Evolutionary conservation across 2,888 invertebrate genomes (phyloP).

Genomic region (Trissoscelio sp.): DNA sequence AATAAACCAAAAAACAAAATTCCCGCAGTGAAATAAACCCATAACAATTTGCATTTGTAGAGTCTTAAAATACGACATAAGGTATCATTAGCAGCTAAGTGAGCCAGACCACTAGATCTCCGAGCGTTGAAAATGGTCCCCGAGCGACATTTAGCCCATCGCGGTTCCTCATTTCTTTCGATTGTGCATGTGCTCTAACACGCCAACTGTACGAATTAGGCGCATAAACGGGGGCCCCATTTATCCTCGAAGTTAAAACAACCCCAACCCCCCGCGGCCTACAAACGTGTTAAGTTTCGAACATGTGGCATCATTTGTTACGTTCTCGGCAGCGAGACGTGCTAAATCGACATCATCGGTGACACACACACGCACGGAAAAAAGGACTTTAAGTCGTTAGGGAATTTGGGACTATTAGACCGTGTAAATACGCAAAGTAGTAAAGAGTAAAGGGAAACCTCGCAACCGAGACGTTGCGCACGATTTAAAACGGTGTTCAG

Average conservation of each 20-base stretch:
- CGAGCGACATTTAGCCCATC: slow-evolving; percentile 79
- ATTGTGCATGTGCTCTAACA: slow-evolving; percentile 62
- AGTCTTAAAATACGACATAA: slow-evolving; percentile 73
- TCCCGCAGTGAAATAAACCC: slow-evolving; percentile 17
- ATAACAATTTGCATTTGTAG: slow-evolving; percentile 49
- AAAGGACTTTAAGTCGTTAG: slow-evolving; percentile 71
- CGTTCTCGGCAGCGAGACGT: slow-evolving; percentile 69
- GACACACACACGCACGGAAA: slow-evolving; percentile 59
- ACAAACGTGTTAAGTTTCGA: slow-evolving; percentile 80
- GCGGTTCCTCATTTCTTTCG: slow-evolving; percentile 72
- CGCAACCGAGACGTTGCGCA: slow-evolving; percentile 15
- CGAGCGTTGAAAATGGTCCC: slow-evolving; percentile 80
- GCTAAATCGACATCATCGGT: slow-evolving; percentile 76
- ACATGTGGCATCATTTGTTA: slow-evolving; percentile 84
- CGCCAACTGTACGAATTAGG: slow-evolving; percentile 78
- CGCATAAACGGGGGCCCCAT: slow-evolving; percentile 68
- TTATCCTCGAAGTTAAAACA: slow-evolving; percentile 73
- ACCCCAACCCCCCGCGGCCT: slow-evolving; percentile 68
- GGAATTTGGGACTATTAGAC: slow-evolving; percentile 60
- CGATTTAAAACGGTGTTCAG: slow-evolving; percentile 30
- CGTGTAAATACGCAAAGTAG: slow-evolving; percentile 69
- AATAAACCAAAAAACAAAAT: not conserved
- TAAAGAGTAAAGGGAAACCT: no score
- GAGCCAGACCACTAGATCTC: slow-evolving; percentile 79
- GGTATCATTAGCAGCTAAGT: slow-evolving; percentile 79